Conservation (phyloP, 2,797 vertebrate genomes). For the Aplochiton taeniatus region DNA sequence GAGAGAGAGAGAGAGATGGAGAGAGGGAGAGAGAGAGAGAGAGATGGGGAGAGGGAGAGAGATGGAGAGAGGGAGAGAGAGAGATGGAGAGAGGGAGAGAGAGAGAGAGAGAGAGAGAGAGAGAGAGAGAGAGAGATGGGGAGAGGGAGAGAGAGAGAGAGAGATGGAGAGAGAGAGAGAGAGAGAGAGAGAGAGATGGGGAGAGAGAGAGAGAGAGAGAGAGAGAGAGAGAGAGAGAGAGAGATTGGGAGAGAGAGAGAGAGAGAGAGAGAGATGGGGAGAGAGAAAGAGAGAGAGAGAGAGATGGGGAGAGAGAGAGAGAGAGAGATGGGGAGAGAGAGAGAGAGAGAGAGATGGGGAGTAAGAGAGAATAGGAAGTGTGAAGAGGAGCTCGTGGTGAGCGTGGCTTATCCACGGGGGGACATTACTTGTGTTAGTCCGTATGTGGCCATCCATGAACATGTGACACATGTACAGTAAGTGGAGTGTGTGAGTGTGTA, state of each 20-base stretch:
- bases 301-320: slow-evolving; percentile 17
- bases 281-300: not conserved
- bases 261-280: slow-evolving; percentile 11
- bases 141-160: not conserved
- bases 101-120: slow-evolving; percentile 16
- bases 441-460: too few species aligned
- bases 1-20: slow-evolving; percentile 9
- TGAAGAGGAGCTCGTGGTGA: too few species aligned
- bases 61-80: too few species aligned
- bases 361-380: too few species aligned
- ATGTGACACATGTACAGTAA: too few species aligned
- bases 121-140: not conserved
- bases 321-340: slow-evolving; percentile 6
- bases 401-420: too few species aligned
- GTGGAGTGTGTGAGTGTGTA: too few species aligned
- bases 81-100: too few species aligned
- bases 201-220: not conserved
- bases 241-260: slow-evolving; percentile 21
- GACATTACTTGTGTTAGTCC: too few species aligned
- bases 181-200: slow-evolving; percentile 8
- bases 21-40: not conserved
- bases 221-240: not conserved
- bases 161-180: slow-evolving; percentile 22
- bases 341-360: not conserved
- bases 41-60: not conserved